Evolutionary conservation across 2,797 vertebrate species (phyloP), one percentile per base, ranked within the genome.

Genomic region (Thamnophis elegans): DNA sequence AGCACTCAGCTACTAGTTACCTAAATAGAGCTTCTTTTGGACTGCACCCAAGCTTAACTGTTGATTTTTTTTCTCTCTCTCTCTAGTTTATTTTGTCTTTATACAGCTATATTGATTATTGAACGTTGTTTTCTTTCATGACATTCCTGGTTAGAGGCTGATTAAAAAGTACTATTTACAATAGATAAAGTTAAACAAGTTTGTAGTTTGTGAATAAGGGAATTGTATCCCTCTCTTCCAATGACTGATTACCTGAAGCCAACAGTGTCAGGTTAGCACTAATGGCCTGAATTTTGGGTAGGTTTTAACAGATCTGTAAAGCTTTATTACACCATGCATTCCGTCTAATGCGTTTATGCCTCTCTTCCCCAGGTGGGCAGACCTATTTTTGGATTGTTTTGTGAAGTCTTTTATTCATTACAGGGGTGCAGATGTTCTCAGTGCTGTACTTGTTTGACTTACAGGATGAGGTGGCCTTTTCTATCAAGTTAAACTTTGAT

Each of bases 401-500:
- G 93, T 90, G 68, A 22, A 92, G 91, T 60, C 28, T 87, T 58
- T 78, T 92, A 32, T 90, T 92, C 90, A 51, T 47, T 88, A 12
- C 47, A 78, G 85, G 5, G 6, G 1, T 62, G 56, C 47, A 62
- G 65, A 51, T 82, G 51, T 90, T 92, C 90, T 59, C 56, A 26
- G 60, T 0, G 55, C 18, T 68, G 65, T n/a, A 51, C 2, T 91
- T 2, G 1, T 32, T 28, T 55, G 36, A n/a, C 28, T 65, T 6
- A 20, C 85, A 85, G 54, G 60, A 16, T 36, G 5, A 62, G 51
- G 18, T 91, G 86, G 65, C 62, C 0, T 0, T 90, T 85, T 85
- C 73, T n/a, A n/a, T 28, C 20, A 58, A 47, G 54, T 25, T 5
- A 1, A 18, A 22, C 47, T 65, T 93, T n/a, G 28, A 22, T 68